Evolutionary conservation across 2,888 invertebrate species (phyloP).

Genomic region (Stenodema calcarata): DNA sequence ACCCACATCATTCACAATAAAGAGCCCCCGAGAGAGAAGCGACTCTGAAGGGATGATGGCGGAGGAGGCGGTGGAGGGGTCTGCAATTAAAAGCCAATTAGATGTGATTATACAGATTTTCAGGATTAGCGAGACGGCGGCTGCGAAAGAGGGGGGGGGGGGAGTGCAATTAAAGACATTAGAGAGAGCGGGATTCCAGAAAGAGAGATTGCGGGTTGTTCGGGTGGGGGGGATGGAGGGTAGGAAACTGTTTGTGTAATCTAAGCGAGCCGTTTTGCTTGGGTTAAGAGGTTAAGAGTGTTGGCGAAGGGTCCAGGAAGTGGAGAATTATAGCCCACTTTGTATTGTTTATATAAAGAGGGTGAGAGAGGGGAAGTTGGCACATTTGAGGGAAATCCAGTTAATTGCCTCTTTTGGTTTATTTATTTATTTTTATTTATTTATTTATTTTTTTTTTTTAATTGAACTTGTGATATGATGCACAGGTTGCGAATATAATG

Average conservation of each 20-base stretch:
- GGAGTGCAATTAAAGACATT: background rate
- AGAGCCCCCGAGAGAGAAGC: background rate
- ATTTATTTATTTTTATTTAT: too few species aligned
- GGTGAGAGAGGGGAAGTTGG: too few species aligned
- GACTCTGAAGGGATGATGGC: background rate
- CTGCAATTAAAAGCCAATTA: background rate
- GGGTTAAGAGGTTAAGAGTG: background rate
- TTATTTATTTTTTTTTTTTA: too few species aligned
- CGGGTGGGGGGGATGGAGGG: background rate
- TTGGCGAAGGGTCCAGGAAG: background rate
- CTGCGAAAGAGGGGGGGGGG: background rate
- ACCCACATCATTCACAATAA: slow-evolving; percentile 2
- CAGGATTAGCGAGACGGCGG: background rate
- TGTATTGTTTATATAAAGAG: background rate
- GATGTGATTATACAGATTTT: background rate
- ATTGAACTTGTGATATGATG: too few species aligned
- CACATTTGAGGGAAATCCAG: too few species aligned
- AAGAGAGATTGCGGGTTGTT: background rate
- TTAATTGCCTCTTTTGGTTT: too few species aligned
- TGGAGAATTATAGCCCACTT: background rate
- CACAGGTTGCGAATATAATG: too few species aligned
- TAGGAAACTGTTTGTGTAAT: background rate
- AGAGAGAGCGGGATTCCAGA: background rate
- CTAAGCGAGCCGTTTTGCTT: background rate
- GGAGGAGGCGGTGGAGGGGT: background rate